phyloP scores from a whole-genome alignment of 2,888 invertebrate genomes.

The Galerucella pusilla region DNA sequence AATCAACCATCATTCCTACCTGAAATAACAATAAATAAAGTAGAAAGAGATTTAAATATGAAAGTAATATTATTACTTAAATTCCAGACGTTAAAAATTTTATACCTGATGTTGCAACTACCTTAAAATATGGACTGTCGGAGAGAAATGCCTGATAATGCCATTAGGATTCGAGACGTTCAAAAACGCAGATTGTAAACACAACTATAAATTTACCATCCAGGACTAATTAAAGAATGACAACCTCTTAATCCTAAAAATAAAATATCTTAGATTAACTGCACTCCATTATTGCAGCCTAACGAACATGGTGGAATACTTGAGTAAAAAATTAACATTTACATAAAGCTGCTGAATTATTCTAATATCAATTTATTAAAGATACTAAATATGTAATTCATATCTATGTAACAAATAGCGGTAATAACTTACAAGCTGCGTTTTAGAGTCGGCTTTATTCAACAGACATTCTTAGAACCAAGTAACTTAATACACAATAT shows the following conservation, averaged over 20 bases:
- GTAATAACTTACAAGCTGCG: not conserved
- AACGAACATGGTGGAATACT: constrained; percentile 3
- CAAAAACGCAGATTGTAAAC: constrained; percentile 49
- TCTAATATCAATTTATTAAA: not conserved
- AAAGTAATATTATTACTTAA: constrained; percentile 52
- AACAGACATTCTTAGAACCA: not conserved
- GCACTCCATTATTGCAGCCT: constrained; percentile 9
- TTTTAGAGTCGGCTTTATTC: not conserved
- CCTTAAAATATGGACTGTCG: constrained; percentile 57
- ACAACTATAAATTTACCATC: constrained; percentile 49
- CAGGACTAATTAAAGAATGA: constrained; percentile 49
- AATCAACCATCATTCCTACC: constrained; percentile 39
- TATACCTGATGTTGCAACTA: constrained; percentile 52
- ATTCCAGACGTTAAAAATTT: constrained; percentile 46
- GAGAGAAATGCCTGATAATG: constrained; percentile 55
- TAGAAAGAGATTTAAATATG: constrained; percentile 51
- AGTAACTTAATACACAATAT: not conserved
- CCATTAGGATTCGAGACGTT: constrained; percentile 52
- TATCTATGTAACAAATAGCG: not conserved
- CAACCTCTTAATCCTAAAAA: constrained; percentile 42
- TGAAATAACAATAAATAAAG: constrained; percentile 49
- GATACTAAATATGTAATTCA: not conserved
- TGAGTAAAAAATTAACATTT: not conserved
- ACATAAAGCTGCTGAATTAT: not conserved
- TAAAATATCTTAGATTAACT: constrained; percentile 43